These are phyloP conservation scores for Cariama cristata DNA, from an alignment of 2,113 vertebrate species.

Conservation along the genomic window DNA sequence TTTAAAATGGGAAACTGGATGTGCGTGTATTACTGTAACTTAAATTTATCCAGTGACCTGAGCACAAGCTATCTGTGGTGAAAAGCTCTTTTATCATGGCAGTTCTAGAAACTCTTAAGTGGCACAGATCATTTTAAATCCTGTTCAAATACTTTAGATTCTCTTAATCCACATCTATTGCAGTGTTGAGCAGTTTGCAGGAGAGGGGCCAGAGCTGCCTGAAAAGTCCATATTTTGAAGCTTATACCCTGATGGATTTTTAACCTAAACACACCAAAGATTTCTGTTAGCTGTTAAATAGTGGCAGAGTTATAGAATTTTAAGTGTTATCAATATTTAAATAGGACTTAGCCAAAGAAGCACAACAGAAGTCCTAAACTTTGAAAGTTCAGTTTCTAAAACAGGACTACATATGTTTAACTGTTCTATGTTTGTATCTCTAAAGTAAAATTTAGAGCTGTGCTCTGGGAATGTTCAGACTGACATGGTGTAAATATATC, in stretches of 20 bases:
- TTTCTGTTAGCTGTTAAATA: conserved; percentile 75
- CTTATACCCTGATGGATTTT: conserved; percentile 63
- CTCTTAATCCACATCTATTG: background rate
- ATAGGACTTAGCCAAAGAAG: conserved; percentile 81
- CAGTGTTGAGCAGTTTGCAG: background rate
- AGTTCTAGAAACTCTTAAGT: background rate
- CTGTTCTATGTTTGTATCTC: conserved; percentile 73
- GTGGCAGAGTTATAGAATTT: conserved; percentile 62
- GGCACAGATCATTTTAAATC: background rate
- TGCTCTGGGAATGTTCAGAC: conserved; percentile 73
- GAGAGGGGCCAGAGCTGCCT: conserved; percentile 56
- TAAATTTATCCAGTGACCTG: background rate
- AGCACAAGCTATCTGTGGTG: background rate
- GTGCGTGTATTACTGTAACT: background rate
- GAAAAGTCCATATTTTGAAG: conserved; percentile 68
- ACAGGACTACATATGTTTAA: conserved; percentile 54
- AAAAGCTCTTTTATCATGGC: background rate
- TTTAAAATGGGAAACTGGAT: background rate
- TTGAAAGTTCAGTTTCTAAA: conserved; percentile 65
- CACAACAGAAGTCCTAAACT: conserved; percentile 77
- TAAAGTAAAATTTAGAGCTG: conserved; percentile 69
- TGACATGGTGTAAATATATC: conserved; percentile 63
- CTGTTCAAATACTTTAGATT: background rate
- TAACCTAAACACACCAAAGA: conserved; percentile 80
- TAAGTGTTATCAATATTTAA: conserved; percentile 68